A percentile compares a stretch with the other conserved stretches of the same genome.
These are phyloP conservation scores for Polietes domitor DNA, from an alignment of 2,888 invertebrate species.

Conservation along the genomic window DNA sequence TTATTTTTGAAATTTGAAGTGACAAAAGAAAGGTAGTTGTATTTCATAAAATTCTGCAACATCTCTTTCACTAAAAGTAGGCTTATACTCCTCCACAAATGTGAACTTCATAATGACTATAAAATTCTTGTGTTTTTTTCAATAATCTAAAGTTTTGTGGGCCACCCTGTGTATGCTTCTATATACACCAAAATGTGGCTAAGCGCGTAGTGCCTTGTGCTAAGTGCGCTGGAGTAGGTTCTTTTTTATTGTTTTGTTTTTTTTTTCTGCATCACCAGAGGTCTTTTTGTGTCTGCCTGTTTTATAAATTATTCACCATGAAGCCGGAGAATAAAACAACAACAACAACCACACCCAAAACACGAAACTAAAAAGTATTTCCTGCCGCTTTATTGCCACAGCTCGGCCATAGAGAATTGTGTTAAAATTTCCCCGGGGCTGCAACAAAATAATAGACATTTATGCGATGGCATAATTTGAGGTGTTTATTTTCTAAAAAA, in stretches of 20 bases:
- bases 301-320: slow-evolving; percentile 1
- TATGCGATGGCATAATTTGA: background rate
- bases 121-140: no score
- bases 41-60: no score
- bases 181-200: no score
- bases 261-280: background rate
- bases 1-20: no score
- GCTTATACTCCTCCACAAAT: no score
- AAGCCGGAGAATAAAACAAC: background rate
- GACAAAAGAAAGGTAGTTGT: no score
- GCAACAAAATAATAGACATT: background rate
- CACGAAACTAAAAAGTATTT: background rate
- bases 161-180: no score
- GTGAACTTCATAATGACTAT: no score
- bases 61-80: no score
- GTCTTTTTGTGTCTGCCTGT: slow-evolving; percentile 1
- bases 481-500: background rate
- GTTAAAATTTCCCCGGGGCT: slow-evolving; percentile 5
- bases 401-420: slow-evolving; percentile 5
- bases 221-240: background rate
- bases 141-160: no score
- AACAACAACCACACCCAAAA: no score
- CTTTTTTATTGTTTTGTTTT: background rate
- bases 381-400: background rate
- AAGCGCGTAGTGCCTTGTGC: no score